Base-by-base conservation (phyloP, 2,113 vertebrate genomes). In the Centropus bengalensis region DNA sequence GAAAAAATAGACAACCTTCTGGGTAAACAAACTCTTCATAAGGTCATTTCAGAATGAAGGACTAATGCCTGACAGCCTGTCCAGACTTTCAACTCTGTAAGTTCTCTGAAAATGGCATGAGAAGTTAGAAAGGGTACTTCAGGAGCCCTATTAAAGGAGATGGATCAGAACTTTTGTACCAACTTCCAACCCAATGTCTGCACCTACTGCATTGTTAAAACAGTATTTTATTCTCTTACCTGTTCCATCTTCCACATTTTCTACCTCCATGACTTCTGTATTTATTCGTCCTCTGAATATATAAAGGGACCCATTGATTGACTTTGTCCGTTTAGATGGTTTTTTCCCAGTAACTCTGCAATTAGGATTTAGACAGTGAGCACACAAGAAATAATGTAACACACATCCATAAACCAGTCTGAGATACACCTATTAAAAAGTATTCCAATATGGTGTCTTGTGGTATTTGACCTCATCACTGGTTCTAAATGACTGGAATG, bases 211-310 rank as follows among this genome's bases (percentile, higher is more conserved):
- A 9, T 15, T 71, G 27, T 64, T 69, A 63, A 21, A 86, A 42
- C 27, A 64, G 6, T 32, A 83, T 64, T 82, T 73, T 73, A 47
- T n/a, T 92, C 32, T 44, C 97, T 78, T 97, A 99, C 99, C 99
- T 98, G 99, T 99, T 93, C 99, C 99, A 36, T 99, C 99, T 91
- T 99, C 99, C 86, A 99, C 99, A 38, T 99, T 99, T 97, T 99
- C 99, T 93, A 99, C 99, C 96, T 99, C 99, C 99, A 99, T 99
- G 95, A 99, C 99, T 95, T 99, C 99, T 0, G 99, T 99, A 97
- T 99, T 99, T 98, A 99, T 99, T 56, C 99, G 97, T 10, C 99
- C 99, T 85, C 99, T 98, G 98, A 99, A 99, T 96, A 99, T 98
- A 91, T 99, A 99, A 63, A 98, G 98, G 70, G 99, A 99, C 51